Conservation (phyloP, 2,888 invertebrate species). For the Pollenia griseotomentosa region DNA sequence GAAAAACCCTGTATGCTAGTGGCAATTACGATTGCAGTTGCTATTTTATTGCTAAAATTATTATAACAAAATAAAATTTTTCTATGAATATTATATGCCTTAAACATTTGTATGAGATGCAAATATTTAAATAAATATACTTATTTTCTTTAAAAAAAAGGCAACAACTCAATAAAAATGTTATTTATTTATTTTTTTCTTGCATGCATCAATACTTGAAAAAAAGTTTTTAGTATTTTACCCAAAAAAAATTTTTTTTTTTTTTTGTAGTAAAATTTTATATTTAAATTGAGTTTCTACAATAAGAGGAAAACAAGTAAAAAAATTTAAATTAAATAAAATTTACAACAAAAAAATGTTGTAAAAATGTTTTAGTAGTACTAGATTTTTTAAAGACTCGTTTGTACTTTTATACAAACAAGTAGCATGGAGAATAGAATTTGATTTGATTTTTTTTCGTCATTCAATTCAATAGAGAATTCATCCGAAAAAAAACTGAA, state of each 20-base stretch:
- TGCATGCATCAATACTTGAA: slow-evolving; percentile 7
- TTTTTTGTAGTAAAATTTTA: slow-evolving; percentile 48
- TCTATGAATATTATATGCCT: not conserved
- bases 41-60: not conserved
- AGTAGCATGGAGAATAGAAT: slow-evolving; percentile 62
- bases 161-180: slow-evolving; percentile 17
- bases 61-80: not conserved
- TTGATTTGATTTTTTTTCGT: slow-evolving; percentile 61
- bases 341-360: slow-evolving; percentile 8
- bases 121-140: too few species aligned
- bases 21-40: not conserved
- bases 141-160: not conserved
- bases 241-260: slow-evolving; percentile 16
- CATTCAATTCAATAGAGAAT: slow-evolving; percentile 62
- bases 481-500: slow-evolving; percentile 40
- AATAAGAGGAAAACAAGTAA: slow-evolving; percentile 7
- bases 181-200: not conserved
- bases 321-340: not conserved
- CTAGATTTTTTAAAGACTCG: slow-evolving; percentile 3
- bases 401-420: not conserved
- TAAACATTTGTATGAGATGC: not conserved
- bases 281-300: slow-evolving; percentile 69
- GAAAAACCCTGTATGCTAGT: too few species aligned
- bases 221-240: slow-evolving; percentile 33
- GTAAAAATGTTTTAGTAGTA: slow-evolving; percentile 51